These are phyloP conservation scores for Carettochelys insculpta DNA, from an alignment of 2,113 vertebrate species.

Conservation along the genomic window DNA sequence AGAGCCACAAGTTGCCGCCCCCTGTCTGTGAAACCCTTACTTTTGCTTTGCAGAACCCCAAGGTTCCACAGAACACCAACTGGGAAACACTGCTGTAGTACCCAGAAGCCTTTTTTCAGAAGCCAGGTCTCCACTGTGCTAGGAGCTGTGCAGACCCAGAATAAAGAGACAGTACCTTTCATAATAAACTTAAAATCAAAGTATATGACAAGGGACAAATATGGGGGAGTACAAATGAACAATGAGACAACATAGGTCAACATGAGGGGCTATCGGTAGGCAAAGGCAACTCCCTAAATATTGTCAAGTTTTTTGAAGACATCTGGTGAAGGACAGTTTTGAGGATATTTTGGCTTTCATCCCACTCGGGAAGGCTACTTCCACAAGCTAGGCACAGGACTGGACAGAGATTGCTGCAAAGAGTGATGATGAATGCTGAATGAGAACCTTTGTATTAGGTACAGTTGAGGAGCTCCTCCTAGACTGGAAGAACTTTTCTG, in stretches of 20 bases:
- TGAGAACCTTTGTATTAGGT: slow-evolving; percentile 16
- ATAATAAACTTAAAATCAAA: not conserved
- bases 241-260: not conserved
- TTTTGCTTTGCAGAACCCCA: too few relatives aligned
- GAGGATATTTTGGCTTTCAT: slow-evolving; percentile 7
- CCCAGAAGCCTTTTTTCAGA: too few relatives aligned
- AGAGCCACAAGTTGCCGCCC: too few relatives aligned
- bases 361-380: not conserved
- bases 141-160: not conserved
- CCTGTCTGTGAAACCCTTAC: too few relatives aligned
- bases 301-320: not conserved
- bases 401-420: slow-evolving; percentile 17
- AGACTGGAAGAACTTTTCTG: not conserved
- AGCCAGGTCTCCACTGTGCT: not conserved
- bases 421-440: slow-evolving; percentile 29
- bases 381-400: not conserved
- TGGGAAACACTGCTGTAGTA: too few relatives aligned
- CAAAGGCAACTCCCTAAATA: not conserved
- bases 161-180: not conserved
- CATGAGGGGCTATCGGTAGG: not conserved
- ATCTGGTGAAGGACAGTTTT: not conserved
- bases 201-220: not conserved
- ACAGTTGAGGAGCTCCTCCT: slow-evolving; percentile 15
- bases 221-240: not conserved
- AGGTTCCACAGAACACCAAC: too few relatives aligned